Conservation (phyloP, 2,888 invertebrate genomes). For the Eilema sororculum region DNA sequence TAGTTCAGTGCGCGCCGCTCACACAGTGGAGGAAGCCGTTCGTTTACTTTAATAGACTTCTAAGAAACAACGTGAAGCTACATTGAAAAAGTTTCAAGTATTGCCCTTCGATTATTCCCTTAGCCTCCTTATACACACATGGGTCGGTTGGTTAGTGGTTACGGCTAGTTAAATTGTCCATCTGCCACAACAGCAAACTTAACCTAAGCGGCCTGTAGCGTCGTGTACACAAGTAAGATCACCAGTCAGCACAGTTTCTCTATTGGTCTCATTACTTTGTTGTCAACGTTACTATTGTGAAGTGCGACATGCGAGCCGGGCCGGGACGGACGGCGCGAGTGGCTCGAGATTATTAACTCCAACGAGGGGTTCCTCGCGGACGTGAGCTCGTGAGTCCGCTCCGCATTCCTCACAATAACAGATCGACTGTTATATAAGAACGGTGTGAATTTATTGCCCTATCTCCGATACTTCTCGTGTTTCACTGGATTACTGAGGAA, state of each 20-base stretch:
- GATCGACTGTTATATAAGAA: neutral
- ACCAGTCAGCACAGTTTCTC: too few relatives aligned
- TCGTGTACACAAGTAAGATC: too few relatives aligned
- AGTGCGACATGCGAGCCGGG: too few relatives aligned
- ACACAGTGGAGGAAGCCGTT: neutral
- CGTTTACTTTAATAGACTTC: neutral
- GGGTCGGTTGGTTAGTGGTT: too few relatives aligned
- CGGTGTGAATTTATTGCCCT: slow-evolving; percentile 1
- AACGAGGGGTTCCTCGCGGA: neutral
- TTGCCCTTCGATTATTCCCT: neutral
- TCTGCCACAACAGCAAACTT: too few relatives aligned
- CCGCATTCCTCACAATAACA: neutral
- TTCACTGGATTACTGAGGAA: neutral
- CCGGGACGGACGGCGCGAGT: neutral
- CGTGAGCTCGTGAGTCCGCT: neutral
- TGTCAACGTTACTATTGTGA: neutral
- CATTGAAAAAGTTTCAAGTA: neutral
- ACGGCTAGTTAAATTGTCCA: too few relatives aligned
- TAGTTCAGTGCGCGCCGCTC: neutral
- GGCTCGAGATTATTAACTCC: neutral
- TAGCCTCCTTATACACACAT: neutral
- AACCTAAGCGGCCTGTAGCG: too few relatives aligned
- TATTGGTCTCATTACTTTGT: too few relatives aligned
- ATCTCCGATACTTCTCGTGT: slow-evolving; percentile 8
- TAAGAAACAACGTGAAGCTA: neutral